phyloP scores from a whole-genome alignment of 2,113 vertebrate species.

The Polypterus senegalus region DNA sequence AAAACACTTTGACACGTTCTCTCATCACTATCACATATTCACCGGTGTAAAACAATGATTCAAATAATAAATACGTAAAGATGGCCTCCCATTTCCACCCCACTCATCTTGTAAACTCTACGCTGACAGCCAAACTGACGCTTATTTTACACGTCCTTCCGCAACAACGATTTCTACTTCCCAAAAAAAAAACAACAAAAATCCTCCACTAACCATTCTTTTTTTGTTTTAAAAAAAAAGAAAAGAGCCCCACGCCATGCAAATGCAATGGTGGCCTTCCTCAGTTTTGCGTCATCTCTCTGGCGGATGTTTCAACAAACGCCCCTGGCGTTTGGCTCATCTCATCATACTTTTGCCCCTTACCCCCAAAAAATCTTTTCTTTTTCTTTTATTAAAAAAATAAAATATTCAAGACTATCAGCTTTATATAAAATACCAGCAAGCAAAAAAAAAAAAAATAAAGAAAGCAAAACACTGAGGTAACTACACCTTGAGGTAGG shows the following conservation, averaged over 20 bases:
- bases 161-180: conserved; percentile 2
- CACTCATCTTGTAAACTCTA: too few species aligned
- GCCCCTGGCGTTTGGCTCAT: conserved; percentile 18
- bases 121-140: too few species aligned
- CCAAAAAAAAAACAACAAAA: conserved; percentile 29
- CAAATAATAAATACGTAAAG: too few species aligned
- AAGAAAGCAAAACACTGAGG: conserved; percentile 72
- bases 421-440: conserved; percentile 73
- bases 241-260: conserved; percentile 49
- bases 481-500: conserved; percentile 91
- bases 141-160: too few species aligned
- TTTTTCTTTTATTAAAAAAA: conserved; percentile 84
- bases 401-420: conserved; percentile 94
- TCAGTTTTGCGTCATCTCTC: conserved; percentile 8
- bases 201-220: conserved; percentile 20
- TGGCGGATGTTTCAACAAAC: neutral
- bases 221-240: conserved; percentile 27
- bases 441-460: conserved; percentile 42
- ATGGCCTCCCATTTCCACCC: too few species aligned
- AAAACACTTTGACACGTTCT: too few species aligned
- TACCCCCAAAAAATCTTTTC: conserved; percentile 37
- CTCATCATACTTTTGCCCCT: conserved; percentile 17
- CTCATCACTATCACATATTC: too few species aligned
- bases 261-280: conserved; percentile 39
- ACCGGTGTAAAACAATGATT: too few species aligned